Percentiles rank a stretch among this genome's conserved stretches.
phyloP scores from a whole-genome alignment of 2,888 invertebrate species.

The Cataglyphis rosenhaueri region DNA sequence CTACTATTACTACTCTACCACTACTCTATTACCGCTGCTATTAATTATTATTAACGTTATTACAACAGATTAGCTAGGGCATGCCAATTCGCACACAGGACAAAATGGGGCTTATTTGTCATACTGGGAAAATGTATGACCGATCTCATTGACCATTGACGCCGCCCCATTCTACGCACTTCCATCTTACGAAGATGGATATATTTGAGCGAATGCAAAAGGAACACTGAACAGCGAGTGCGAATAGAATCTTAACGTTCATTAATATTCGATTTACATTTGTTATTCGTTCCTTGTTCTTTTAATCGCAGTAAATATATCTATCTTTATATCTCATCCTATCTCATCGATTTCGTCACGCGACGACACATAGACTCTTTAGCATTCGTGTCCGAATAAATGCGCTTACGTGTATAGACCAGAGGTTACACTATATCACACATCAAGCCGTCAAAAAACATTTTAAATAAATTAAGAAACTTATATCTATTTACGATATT shows the following conservation, averaged over 20 bases:
- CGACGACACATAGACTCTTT: slow-evolving; percentile 79
- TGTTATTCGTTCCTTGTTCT: slow-evolving; percentile 40
- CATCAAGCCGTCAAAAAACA: slow-evolving; percentile 76
- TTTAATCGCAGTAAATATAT: slow-evolving; percentile 20
- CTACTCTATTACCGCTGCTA: slow-evolving; percentile 80
- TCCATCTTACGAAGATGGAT: slow-evolving; percentile 71
- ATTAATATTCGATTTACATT: neutral
- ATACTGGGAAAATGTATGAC: slow-evolving; percentile 79
- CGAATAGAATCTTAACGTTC: neutral
- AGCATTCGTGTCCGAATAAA: slow-evolving; percentile 82
- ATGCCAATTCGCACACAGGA: slow-evolving; percentile 77
- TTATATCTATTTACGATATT: slow-evolving; percentile 82
- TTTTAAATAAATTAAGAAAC: slow-evolving; percentile 78
- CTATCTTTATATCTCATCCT: slow-evolving; percentile 30
- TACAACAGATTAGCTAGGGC: slow-evolving; percentile 80
- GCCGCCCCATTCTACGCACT: slow-evolving; percentile 73
- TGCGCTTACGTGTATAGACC: slow-evolving; percentile 83
- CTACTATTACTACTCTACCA: slow-evolving; percentile 72
- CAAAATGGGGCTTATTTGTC: slow-evolving; percentile 78
- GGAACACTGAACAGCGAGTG: neutral
- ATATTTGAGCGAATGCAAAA: neutral
- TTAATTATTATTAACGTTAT: slow-evolving; percentile 82
- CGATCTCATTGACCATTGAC: slow-evolving; percentile 85
- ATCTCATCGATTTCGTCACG: slow-evolving; percentile 59
- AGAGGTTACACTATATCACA: slow-evolving; percentile 78